These are phyloP conservation scores for Drepana arcuata DNA, from an alignment of 1,140 invertebrate species.

Conservation along the genomic window DNA sequence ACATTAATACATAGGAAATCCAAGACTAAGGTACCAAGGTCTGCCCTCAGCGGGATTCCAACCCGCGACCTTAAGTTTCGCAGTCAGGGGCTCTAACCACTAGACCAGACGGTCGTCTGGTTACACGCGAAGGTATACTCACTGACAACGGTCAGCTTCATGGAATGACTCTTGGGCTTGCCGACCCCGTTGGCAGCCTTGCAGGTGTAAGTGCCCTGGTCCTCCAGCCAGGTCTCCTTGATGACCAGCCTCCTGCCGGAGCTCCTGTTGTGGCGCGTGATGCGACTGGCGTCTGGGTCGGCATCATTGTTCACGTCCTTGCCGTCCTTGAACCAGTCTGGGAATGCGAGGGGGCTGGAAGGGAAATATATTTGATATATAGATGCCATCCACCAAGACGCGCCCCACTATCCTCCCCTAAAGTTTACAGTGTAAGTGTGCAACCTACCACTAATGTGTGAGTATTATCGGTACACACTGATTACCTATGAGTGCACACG, in stretches of 20 bases:
- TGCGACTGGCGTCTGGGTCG: slow-evolving; percentile 24
- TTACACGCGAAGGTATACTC: slow-evolving; percentile 18
- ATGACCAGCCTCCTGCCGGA: slow-evolving; percentile 46
- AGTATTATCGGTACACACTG: too few species aligned
- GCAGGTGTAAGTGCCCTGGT: slow-evolving; percentile 90
- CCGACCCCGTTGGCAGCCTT: slow-evolving; percentile 90
- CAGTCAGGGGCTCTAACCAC: neutral
- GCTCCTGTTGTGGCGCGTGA: slow-evolving; percentile 49
- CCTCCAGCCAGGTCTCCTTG: slow-evolving; percentile 66
- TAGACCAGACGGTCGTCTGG: neutral
- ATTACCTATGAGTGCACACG: too few species aligned
- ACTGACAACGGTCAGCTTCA: slow-evolving; percentile 43
- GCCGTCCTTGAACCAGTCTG: slow-evolving; percentile 47
- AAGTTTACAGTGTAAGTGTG: too few species aligned
- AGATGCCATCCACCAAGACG: too few species aligned
- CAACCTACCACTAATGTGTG: too few species aligned
- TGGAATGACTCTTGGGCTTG: slow-evolving; percentile 64
- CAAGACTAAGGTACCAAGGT: too few species aligned
- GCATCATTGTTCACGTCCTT: slow-evolving; percentile 30
- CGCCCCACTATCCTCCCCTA: too few species aligned
- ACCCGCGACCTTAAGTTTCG: neutral
- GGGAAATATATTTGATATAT: neutral
- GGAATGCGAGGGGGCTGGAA: slow-evolving; percentile 37
- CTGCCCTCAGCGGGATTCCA: neutral
- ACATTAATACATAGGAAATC: too few species aligned